Percentiles rank a stretch among this genome's conserved stretches.
Conservation (phyloP, 1,140 invertebrate genomes). For the Leucophenga varia region DNA sequence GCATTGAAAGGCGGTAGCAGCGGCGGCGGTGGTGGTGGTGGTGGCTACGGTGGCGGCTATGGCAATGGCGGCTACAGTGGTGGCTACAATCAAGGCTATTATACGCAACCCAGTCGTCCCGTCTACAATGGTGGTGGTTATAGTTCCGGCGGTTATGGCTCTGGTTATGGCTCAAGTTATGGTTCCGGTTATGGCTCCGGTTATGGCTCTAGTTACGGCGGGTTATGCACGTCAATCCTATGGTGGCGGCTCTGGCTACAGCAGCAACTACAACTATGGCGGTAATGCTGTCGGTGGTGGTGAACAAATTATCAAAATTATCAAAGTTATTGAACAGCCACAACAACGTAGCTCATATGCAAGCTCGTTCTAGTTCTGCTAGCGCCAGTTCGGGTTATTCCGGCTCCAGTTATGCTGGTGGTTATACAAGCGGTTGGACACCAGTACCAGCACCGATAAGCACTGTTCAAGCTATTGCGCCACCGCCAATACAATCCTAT, state of each 20-base stretch:
- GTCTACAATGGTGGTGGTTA: conserved; percentile 26
- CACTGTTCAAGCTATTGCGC: conserved; percentile 16
- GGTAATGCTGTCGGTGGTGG: conserved; percentile 16
- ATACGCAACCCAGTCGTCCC: conserved; percentile 36
- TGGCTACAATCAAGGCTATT: conserved; percentile 39
- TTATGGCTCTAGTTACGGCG: conserved; percentile 11
- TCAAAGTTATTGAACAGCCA: conserved; percentile 39
- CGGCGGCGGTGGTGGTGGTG: conserved; percentile 7
- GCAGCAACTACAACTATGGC: not conserved
- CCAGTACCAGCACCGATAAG: conserved; percentile 19
- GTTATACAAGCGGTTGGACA: conserved; percentile 10
- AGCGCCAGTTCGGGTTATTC: conserved; percentile 3
- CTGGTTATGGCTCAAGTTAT: not conserved
- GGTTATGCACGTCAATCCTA: conserved; percentile 12
- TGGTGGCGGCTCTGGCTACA: conserved; percentile 15
- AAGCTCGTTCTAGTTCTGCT: conserved; percentile 19
- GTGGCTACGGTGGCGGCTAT: conserved; percentile 13
- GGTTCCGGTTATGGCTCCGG: conserved; percentile 9
- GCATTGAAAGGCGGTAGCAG: conserved; percentile 17
- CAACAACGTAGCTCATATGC: conserved; percentile 18
- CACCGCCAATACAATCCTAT: conserved; percentile 3
- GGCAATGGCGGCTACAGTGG: conserved; percentile 32
- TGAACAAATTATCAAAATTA: conserved; percentile 38
- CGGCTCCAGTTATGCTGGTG: conserved; percentile 5
- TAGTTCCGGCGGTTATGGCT: conserved; percentile 16